Evolutionary conservation across 92 coral and sea anemone genomes (phyloP), one percentile per base, ranked within the genome.

Genomic region (Actinostola sp.): DNA sequence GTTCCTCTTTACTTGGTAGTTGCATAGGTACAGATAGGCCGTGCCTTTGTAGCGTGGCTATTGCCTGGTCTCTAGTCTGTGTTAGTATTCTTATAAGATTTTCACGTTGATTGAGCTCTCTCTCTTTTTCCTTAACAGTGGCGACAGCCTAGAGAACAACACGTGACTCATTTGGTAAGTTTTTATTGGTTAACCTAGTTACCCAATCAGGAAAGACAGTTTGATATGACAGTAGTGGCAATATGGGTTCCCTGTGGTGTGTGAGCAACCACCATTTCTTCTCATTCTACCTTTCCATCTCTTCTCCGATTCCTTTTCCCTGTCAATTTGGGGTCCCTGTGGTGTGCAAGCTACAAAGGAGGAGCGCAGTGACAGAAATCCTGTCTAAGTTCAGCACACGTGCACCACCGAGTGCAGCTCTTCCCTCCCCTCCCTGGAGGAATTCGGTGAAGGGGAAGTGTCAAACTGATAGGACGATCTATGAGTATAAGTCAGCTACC

Each of bases 1-100:
- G 61, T 58, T 66, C 28, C 28, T 81, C 88, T 59, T 86, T 92
- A 60, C 80, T 82, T 66, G 98, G 98, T 17, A 92, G 68, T 33
- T 93, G 83, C 3, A 73, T 34, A 19, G 98, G 98, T 66, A 93
- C 74, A 34, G 97, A 75, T 17, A 93, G 94, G n/a, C 97, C 97
- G 51, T 93, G 98, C 8, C 90, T 81, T 72, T 93, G 88, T 50
- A 93, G 94, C 32, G 94, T 91, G 12, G 87, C 92, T 30, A 84
- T 59, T 6, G 98, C 91, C 79, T 93, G 92, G 70, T 91, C 98
- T 43, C 92, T 86, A n/a, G 91, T 82, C 56, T 83, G 73, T 33
- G 97, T 88, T 66, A 93, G 77, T 48, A 91, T 72, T 31, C 92
- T 92, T 38, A 91, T 85, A 39, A 93, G 89, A 67, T 82, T 78